Evolutionary conservation across 2,797 vertebrate species (phyloP).

Genomic region (Tenualosa ilisha): DNA sequence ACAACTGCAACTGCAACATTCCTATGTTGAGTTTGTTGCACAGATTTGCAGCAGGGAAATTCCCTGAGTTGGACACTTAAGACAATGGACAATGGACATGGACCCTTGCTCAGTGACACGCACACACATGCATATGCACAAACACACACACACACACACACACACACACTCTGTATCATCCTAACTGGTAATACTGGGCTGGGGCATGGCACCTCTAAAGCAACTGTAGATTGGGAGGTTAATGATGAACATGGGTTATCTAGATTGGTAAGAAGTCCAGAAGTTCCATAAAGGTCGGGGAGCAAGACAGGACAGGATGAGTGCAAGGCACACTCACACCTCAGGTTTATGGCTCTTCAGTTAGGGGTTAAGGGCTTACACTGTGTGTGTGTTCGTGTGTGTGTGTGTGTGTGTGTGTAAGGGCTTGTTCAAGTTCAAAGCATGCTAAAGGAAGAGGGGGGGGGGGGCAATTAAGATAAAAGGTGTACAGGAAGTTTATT

Average conservation of each 20-base stretch:
- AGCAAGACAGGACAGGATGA: conserved; percentile 25
- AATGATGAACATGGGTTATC: conserved; percentile 79
- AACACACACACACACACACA: conserved; percentile 14
- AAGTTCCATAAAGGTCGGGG: conserved; percentile 60
- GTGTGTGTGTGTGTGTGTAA: not conserved
- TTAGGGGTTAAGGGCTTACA: conserved; percentile 55
- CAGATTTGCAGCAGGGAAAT: not conserved
- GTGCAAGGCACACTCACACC: conserved; percentile 13
- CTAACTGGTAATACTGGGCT: not conserved
- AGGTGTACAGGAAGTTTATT: no score
- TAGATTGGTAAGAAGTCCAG: conserved; percentile 68
- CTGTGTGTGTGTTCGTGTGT: not conserved
- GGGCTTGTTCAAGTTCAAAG: conserved; percentile 52
- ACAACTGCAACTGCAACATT: not conserved
- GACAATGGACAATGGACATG: not conserved
- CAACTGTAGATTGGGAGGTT: conserved; percentile 52
- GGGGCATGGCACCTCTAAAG: not conserved
- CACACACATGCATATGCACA: not conserved
- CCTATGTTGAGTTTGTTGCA: not conserved
- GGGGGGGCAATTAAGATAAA: no score
- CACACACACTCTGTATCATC: not conserved
- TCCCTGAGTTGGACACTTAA: not conserved
- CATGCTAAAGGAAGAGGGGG: not conserved
- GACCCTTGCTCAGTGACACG: not conserved
- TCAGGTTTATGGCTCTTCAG: conserved; percentile 60